phyloP scores from a whole-genome alignment of 1,140 invertebrate species.

The Dreissena rostriformis region DNA sequence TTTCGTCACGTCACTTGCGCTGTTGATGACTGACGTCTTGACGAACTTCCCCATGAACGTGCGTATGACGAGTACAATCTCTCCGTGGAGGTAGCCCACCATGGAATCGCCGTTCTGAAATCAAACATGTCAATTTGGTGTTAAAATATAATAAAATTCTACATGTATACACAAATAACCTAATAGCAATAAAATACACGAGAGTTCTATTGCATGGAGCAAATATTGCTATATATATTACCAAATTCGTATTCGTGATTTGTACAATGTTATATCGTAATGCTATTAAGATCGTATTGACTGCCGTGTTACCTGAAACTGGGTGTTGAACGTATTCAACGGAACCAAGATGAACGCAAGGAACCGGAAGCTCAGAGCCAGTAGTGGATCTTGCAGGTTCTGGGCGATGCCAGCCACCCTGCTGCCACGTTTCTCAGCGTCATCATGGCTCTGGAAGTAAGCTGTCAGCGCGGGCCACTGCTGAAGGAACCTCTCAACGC shows the following conservation, averaged over 20 bases:
- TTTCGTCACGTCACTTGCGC: neutral
- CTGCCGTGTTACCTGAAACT: conserved; percentile 42
- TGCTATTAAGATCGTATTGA: neutral
- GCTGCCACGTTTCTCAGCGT: conserved; percentile 49
- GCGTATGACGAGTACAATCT: neutral
- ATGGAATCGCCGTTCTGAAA: neutral
- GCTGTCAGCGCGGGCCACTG: conserved; percentile 48
- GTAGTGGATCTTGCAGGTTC: neutral
- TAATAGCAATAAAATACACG: neutral
- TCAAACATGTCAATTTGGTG: too few species aligned
- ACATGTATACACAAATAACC: too few species aligned
- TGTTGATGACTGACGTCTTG: too few species aligned
- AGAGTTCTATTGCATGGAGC: neutral
- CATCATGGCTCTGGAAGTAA: conserved; percentile 57
- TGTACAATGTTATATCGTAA: neutral
- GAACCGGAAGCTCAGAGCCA: conserved; percentile 27
- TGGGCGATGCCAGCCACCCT: conserved; percentile 16
- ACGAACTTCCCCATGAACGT: too few species aligned
- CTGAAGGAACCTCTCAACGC: conserved; percentile 24
- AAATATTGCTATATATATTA: neutral
- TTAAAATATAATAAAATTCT: too few species aligned
- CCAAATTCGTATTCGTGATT: neutral
- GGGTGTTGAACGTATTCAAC: conserved; percentile 52
- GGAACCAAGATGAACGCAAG: conserved; percentile 38
- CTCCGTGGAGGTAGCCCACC: neutral